Percentiles rank a stretch among this genome's conserved stretches.
phyloP scores from a whole-genome alignment of 2,888 invertebrate species.

The Agrilus biguttatus region DNA sequence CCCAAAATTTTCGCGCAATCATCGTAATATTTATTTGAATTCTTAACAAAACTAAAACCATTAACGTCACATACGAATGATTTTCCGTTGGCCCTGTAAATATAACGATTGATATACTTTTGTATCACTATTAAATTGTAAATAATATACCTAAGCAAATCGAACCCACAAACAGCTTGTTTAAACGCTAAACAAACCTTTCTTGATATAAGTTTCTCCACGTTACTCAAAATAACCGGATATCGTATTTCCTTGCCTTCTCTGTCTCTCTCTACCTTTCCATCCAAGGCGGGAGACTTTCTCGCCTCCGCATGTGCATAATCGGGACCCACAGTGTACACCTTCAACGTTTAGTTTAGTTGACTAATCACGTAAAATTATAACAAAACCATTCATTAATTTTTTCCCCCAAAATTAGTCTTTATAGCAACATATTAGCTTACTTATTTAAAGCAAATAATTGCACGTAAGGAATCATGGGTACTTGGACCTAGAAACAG shows the following conservation, averaged over 20 bases:
- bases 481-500: too few relatives aligned
- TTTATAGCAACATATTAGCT: too few relatives aligned
- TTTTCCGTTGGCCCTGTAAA: constrained; percentile 84
- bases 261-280: constrained; percentile 94
- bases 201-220: constrained; percentile 93
- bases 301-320: constrained; percentile 99
- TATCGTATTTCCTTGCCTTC: constrained; percentile 98
- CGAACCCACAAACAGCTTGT: constrained; percentile 99
- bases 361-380: too few relatives aligned
- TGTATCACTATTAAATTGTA: neutral
- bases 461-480: too few relatives aligned
- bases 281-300: constrained; percentile 96
- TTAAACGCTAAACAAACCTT: constrained; percentile 94
- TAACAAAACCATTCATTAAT: too few relatives aligned
- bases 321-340: constrained; percentile 98
- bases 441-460: too few relatives aligned
- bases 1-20: constrained; percentile 97
- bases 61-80: constrained; percentile 99
- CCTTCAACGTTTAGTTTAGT: constrained; percentile 31
- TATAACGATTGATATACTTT: neutral
- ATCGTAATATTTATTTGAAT: constrained; percentile 98
- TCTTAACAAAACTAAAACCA: constrained; percentile 99
- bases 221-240: constrained; percentile 93
- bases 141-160: constrained; percentile 61
- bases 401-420: too few relatives aligned